Conservation (phyloP, 2,113 vertebrate genomes). For the Origma solitaria region DNA sequence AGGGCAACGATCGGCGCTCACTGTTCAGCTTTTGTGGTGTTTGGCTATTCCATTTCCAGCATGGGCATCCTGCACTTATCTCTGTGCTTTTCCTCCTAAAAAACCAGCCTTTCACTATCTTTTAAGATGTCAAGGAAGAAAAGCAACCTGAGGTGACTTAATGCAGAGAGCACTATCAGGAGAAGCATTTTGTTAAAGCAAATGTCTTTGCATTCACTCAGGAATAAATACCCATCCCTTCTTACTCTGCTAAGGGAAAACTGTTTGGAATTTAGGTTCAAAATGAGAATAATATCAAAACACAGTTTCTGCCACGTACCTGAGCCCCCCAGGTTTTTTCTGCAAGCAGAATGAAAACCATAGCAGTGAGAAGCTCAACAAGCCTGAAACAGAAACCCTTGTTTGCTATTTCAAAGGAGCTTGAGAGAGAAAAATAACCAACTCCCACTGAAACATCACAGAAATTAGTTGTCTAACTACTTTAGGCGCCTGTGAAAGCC, state of each 20-base stretch:
- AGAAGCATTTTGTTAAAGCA: not conserved
- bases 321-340: not conserved
- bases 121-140: not conserved
- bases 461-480: not conserved
- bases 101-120: not conserved
- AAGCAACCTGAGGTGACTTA: not conserved
- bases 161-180: not conserved
- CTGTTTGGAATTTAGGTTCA: not conserved
- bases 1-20: rapidly evolving
- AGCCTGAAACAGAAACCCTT: not conserved
- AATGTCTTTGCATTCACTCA: not conserved
- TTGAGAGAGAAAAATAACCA: not conserved
- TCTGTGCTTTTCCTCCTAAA: not conserved
- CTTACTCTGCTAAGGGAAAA: not conserved
- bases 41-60: not conserved
- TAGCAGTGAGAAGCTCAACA: not conserved
- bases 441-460: not conserved
- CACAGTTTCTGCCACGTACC: not conserved
- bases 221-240: not conserved
- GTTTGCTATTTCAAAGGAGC: not conserved
- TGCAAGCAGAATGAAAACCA: not conserved
- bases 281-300: not conserved
- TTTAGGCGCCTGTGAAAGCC: not conserved
- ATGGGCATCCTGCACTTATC: not conserved
- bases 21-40: not conserved